These are phyloP conservation scores for Phataginus tricuspis DNA, from an alignment of 2,797 vertebrate genomes.

Conservation along the genomic window DNA sequence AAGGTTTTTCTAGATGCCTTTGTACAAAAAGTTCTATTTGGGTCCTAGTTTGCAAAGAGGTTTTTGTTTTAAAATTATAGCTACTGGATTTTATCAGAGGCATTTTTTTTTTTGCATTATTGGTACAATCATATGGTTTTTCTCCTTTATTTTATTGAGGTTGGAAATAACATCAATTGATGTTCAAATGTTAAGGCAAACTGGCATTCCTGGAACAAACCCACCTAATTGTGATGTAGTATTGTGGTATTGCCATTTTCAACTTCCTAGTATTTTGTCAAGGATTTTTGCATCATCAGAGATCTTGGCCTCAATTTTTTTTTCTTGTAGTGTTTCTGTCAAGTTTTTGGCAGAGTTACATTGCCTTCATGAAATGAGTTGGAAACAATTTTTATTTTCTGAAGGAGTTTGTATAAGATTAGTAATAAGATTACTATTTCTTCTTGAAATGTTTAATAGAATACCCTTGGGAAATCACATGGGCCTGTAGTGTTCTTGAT, in stretches of 20 bases:
- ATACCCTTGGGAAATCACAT: background rate
- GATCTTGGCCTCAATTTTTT: background rate
- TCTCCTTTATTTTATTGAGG: background rate
- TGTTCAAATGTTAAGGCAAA: background rate
- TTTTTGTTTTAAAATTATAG: conserved; percentile 21
- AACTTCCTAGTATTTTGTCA: background rate
- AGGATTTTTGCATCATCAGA: background rate
- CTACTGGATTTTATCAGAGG: conserved; percentile 3
- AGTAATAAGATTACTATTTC: background rate
- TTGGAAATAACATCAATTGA: background rate
- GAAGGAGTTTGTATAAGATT: background rate
- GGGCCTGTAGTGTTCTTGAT: background rate
- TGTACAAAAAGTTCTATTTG: background rate
- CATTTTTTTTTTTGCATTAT: background rate
- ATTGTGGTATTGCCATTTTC: background rate
- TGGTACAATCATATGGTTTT: background rate
- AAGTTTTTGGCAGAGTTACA: conserved; percentile 8
- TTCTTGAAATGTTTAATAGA: conserved; percentile 21
- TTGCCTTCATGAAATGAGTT: conserved; percentile 12
- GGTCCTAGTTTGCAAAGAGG: background rate
- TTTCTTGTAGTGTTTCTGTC: background rate
- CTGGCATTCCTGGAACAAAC: background rate
- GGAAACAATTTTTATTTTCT: conserved; percentile 20
- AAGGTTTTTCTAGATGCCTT: background rate
- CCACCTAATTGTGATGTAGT: background rate